Evolutionary conservation across 2,797 vertebrate genomes (phyloP).

Genomic region (Hoplostethus atlanticus): DNA sequence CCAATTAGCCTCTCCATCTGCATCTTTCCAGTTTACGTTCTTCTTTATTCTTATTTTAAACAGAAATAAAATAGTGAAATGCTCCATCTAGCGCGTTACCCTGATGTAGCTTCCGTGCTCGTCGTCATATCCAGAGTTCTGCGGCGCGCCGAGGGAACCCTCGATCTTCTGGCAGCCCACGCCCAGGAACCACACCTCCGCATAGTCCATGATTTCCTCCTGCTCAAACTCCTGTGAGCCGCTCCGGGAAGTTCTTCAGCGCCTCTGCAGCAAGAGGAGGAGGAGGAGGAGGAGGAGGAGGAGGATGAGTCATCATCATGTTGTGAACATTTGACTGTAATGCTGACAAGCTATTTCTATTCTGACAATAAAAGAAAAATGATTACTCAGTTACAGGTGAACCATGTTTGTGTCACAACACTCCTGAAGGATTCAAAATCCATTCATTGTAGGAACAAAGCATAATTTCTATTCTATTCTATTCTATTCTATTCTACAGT

Average conservation of each 20-base stretch:
- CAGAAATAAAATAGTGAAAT: background rate
- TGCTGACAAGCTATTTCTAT: constrained; percentile 54
- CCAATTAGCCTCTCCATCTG: too few species aligned
- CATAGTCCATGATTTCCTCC: constrained; percentile 93
- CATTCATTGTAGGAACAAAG: background rate
- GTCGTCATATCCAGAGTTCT: constrained; percentile 92
- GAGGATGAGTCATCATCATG: constrained; percentile 57
- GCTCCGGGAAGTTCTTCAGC: constrained; percentile 90
- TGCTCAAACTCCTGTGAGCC: constrained; percentile 91
- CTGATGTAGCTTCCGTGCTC: constrained; percentile 94
- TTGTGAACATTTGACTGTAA: constrained; percentile 26
- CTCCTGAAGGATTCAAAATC: background rate
- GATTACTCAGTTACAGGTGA: constrained; percentile 2
- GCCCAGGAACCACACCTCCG: constrained; percentile 95
- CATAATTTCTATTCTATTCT: background rate
- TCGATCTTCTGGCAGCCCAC: constrained; percentile 92
- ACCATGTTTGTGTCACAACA: constrained; percentile 1
- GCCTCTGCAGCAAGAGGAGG: constrained; percentile 84
- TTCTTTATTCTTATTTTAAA: background rate
- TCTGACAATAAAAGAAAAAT: background rate
- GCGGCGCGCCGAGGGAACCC: constrained; percentile 83
- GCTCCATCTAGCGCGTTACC: constrained; percentile 74
- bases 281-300: constrained; percentile 38
- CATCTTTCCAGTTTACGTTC: background rate
- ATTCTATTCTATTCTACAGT: background rate